Base-by-base conservation (phyloP, 2,113 vertebrate genomes). In the Pionites leucogaster region DNA sequence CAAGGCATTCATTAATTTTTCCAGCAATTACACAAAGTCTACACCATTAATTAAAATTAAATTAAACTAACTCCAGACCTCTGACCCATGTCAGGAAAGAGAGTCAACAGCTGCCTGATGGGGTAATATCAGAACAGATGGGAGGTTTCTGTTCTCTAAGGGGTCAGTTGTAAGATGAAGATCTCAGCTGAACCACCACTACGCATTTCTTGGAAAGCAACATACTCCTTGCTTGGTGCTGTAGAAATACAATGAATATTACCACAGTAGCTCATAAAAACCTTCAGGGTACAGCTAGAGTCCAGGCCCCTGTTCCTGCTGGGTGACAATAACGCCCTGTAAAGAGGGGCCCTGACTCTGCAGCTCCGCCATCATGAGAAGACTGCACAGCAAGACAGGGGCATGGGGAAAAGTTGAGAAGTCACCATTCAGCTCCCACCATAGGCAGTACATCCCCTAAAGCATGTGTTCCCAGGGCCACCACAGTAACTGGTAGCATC, bases 1-100 rank as follows among this genome's bases (percentile, higher is more conserved):
- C 63, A 84, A 78, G 33, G 77, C 10, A 42, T 47, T 53, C 10
- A 81, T 93, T 88, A 50, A 13, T 86, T 91, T 94, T 89, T 65
- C 75, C 44, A 90, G 60, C 33, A 96, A 75, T 75, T 83, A 68
- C 11, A 84, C 3, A 1, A 88, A 83, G 13, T 22, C 39, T 64
- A 84, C 16, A 60, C 5, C 23, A 68, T 86, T 44, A 84, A 91
- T 82, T 82, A 87, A 82, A 85, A 93, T 65, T 33, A 44, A 65
- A 83, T 76, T 67, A 84, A 59, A 59, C 49, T 59, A 62, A 29
- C 50, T 86, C 46, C 74, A 78, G 68, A 71, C 18, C 33, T 91
- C 42, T 83, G 83, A 75, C 9, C 49, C 12, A 17, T 25, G 57
- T 76, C 77, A 80, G 44, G 42, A 76, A 92, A 67, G 25, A 59